A percentile compares a stretch with the other conserved stretches of the same genome.
Evolutionary conservation across 2,113 vertebrate genomes (phyloP).

Genomic region (Melozone crissalis): DNA sequence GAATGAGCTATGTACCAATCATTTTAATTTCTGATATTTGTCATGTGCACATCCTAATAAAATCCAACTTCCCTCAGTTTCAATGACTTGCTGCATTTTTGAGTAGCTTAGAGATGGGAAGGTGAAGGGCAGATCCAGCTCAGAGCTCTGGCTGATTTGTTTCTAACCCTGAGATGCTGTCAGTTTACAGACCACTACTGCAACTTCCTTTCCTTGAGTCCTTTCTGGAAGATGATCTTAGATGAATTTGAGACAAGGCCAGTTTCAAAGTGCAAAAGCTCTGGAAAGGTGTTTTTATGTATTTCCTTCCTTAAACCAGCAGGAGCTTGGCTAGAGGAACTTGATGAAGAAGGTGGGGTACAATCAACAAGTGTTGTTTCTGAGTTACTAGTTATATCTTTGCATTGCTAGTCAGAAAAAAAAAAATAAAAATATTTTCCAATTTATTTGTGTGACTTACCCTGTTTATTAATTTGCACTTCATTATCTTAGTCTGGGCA

Average conservation of each 20-base stretch:
- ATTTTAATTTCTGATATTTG: background rate
- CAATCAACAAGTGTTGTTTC: background rate
- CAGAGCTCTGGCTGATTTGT: background rate
- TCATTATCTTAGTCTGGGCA: background rate
- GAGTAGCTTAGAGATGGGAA: background rate
- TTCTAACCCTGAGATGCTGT: background rate
- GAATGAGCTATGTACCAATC: background rate
- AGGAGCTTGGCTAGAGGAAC: background rate
- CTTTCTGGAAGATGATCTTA: background rate
- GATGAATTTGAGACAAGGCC: background rate
- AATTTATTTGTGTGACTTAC: background rate
- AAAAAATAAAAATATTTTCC: background rate
- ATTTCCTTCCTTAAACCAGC: background rate
- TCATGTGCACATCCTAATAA: background rate
- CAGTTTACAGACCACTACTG: background rate
- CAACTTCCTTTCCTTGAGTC: background rate
- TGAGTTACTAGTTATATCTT: background rate
- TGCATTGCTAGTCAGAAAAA: background rate
- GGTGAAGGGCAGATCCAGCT: background rate
- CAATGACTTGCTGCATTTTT: background rate
- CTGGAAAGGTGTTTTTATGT: background rate
- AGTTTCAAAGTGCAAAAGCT: background rate
- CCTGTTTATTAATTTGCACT: background rate
- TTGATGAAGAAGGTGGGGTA: rapidly evolving
- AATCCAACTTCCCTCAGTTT: background rate